Evolutionary conservation across 1,140 invertebrate species (phyloP).

Genomic region (Atta texana): DNA sequence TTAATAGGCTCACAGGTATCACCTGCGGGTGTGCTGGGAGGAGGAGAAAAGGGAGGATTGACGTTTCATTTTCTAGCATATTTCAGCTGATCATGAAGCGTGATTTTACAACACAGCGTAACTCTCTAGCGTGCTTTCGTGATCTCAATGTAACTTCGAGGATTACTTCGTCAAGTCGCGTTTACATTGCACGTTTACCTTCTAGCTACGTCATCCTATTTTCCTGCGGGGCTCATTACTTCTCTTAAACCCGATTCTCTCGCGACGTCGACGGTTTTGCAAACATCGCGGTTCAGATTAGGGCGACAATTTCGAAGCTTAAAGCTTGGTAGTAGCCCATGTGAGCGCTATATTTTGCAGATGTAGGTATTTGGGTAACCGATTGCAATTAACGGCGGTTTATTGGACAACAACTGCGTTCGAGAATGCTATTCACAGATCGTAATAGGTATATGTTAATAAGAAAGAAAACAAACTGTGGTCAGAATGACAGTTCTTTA

Average conservation of each 20-base stretch:
- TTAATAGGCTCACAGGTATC: slow-evolving; percentile 34
- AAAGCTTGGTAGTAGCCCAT: not conserved
- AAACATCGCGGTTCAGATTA: slow-evolving; percentile 44
- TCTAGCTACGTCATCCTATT: slow-evolving; percentile 49
- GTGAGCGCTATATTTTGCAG: not conserved
- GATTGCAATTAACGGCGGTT: slow-evolving; percentile 34
- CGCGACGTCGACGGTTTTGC: slow-evolving; percentile 41
- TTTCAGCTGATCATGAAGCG: slow-evolving; percentile 5
- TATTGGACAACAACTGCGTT: not conserved
- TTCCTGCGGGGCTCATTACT: slow-evolving; percentile 54
- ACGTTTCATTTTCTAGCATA: slow-evolving; percentile 35
- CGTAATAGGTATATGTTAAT: not conserved
- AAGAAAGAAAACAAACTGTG: slow-evolving; percentile 10
- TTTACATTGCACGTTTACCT: slow-evolving; percentile 54
- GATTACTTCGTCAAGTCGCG: slow-evolving; percentile 44
- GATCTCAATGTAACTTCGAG: slow-evolving; percentile 44
- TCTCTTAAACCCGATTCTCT: slow-evolving; percentile 31
- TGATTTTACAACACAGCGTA: slow-evolving; percentile 34
- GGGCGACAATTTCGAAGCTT: slow-evolving; percentile 46
- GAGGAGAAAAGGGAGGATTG: not conserved
- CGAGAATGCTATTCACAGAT: not conserved
- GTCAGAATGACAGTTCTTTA: not conserved
- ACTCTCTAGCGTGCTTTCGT: slow-evolving; percentile 14
- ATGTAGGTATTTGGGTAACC: not conserved
- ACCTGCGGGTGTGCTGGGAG: not conserved